Percentiles rank a stretch among this genome's conserved stretches.
These are phyloP conservation scores for Parasteatoda tepidariorum DNA, from an alignment of 1,140 invertebrate genomes.

Conservation along the genomic window DNA sequence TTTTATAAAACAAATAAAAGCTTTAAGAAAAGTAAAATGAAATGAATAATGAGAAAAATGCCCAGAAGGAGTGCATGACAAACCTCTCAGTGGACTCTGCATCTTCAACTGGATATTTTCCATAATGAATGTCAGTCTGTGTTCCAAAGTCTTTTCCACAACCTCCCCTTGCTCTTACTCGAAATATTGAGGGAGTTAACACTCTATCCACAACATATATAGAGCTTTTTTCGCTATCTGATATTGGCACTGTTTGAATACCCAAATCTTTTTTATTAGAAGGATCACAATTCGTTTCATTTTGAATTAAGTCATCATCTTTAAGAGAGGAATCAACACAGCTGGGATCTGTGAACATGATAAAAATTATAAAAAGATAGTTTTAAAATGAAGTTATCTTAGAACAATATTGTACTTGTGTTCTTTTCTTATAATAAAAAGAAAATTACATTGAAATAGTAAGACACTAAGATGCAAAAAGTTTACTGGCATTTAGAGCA, in stretches of 20 bases:
- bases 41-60: not conserved
- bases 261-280: conserved; percentile 39
- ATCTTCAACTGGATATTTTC: conserved; percentile 42
- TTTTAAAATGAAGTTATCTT: too few relatives aligned
- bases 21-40: too few relatives aligned
- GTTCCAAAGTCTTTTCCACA: conserved; percentile 46
- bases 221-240: conserved; percentile 34
- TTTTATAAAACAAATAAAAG: too few relatives aligned
- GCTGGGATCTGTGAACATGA: too few relatives aligned
- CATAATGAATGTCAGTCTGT: conserved; percentile 48
- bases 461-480: too few relatives aligned
- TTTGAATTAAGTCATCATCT: too few relatives aligned
- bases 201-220: conserved; percentile 50
- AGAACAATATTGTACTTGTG: too few relatives aligned
- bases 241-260: conserved; percentile 43
- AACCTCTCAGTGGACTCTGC: conserved; percentile 51
- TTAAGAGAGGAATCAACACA: too few relatives aligned
- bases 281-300: not conserved
- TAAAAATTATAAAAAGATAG: too few relatives aligned
- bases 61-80: not conserved
- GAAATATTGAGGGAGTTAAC: conserved; percentile 51
- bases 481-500: too few relatives aligned
- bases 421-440: too few relatives aligned
- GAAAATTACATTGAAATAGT: too few relatives aligned
- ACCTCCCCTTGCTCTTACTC: conserved; percentile 34